phyloP scores from a whole-genome alignment of 1,140 invertebrate genomes.

The Mactra quadrangularis region DNA sequence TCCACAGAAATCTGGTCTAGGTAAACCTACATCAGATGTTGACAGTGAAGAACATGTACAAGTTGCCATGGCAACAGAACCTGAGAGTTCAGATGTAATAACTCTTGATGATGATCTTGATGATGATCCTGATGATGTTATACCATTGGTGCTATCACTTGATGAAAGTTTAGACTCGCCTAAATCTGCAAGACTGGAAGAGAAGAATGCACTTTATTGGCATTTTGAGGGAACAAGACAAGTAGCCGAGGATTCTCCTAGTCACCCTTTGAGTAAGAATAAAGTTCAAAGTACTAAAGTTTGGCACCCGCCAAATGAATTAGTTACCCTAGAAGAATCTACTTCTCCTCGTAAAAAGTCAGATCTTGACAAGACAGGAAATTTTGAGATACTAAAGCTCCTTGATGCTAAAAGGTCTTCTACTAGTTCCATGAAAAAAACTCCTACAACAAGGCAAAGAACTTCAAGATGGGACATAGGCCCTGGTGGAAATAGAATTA shows the following conservation, averaged over 20 bases:
- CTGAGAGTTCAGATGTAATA: not conserved
- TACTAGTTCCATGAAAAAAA: too few relatives aligned
- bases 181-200: too few relatives aligned
- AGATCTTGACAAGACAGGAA: not conserved
- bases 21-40: too few relatives aligned
- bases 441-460: not conserved
- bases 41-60: too few relatives aligned
- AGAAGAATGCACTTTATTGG: slow-evolving; percentile 11
- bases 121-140: not conserved
- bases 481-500: too few relatives aligned
- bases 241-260: not conserved
- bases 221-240: slow-evolving; percentile 44
- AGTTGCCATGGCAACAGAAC: not conserved
- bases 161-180: not conserved
- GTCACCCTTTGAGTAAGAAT: too few relatives aligned
- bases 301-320: too few relatives aligned
- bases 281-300: too few relatives aligned
- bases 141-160: not conserved
- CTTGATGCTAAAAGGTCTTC: too few relatives aligned
- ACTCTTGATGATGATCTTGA: not conserved
- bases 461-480: too few relatives aligned
- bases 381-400: too few relatives aligned
- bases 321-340: not conserved
- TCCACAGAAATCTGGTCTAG: not conserved
- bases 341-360: not conserved